phyloP scores from a whole-genome alignment of 2,888 invertebrate species.

The Zygogramma bicolorata region DNA sequence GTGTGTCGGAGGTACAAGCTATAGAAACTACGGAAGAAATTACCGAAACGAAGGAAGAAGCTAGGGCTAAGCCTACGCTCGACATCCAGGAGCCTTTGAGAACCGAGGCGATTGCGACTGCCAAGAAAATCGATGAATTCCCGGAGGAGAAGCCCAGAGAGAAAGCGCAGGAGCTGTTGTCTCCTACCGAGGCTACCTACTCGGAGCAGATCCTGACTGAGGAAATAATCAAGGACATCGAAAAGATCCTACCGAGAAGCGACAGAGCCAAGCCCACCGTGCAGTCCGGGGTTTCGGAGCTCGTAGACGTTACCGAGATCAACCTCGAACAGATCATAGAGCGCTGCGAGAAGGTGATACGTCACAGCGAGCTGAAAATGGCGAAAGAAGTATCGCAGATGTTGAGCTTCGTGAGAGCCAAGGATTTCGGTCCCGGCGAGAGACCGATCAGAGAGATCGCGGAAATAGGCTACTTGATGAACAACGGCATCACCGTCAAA shows the following conservation, averaged over 20 bases:
- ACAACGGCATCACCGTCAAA: conserved; percentile 80
- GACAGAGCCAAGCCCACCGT: conserved; percentile 57
- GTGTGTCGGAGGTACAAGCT: conserved; percentile 68
- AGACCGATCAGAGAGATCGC: conserved; percentile 84
- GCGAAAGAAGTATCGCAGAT: conserved; percentile 83
- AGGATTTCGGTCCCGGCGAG: conserved; percentile 86
- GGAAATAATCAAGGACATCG: conserved; percentile 69
- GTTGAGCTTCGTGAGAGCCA: conserved; percentile 79
- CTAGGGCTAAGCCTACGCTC: conserved; percentile 70
- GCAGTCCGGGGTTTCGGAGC: conserved; percentile 61
- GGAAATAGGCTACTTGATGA: conserved; percentile 82
- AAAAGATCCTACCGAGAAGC: conserved; percentile 60
- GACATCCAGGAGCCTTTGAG: conserved; percentile 72
- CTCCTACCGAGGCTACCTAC: conserved; percentile 72
- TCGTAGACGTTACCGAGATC: conserved; percentile 66
- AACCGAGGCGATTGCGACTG: conserved; percentile 73
- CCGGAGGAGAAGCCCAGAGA: conserved; percentile 63
- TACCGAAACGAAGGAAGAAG: conserved; percentile 65
- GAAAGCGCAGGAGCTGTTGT: conserved; percentile 68
- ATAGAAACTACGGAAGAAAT: conserved; percentile 72
- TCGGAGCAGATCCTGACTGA: conserved; percentile 72
- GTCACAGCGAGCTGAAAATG: conserved; percentile 71
- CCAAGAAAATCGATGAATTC: conserved; percentile 73
- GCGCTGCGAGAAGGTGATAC: conserved; percentile 70
- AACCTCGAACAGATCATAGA: conserved; percentile 71